Evolutionary conservation across 1,140 invertebrate species (phyloP).

Genomic region (Fopius arisanus): DNA sequence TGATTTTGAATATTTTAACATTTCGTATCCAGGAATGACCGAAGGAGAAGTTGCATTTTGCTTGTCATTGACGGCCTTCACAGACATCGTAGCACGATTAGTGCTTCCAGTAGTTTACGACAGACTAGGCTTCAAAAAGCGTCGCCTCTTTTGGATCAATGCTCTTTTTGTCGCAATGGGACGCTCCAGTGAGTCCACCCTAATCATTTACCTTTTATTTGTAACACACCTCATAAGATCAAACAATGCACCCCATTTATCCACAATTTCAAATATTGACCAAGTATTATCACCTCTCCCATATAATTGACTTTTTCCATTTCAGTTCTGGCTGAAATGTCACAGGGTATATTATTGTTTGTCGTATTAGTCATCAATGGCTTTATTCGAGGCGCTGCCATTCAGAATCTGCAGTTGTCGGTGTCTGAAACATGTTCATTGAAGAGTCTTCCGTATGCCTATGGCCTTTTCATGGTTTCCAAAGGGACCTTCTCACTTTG

Average conservation of each 20-base stretch:
- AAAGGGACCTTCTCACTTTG: slow-evolving; percentile 76
- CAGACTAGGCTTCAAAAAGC: slow-evolving; percentile 71
- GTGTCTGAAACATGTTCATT: slow-evolving; percentile 77
- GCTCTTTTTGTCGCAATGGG: slow-evolving; percentile 73
- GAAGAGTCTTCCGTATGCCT: slow-evolving; percentile 77
- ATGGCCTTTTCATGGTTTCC: slow-evolving; percentile 79
- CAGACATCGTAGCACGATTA: slow-evolving; percentile 75
- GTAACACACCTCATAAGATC: neutral
- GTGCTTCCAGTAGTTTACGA: slow-evolving; percentile 77
- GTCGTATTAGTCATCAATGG: slow-evolving; percentile 73
- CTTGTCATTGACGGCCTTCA: slow-evolving; percentile 75
- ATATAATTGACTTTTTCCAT: slow-evolving; percentile 24
- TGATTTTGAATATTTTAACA: too few species aligned
- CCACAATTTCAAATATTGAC: slow-evolving; percentile 1
- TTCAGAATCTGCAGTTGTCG: slow-evolving; percentile 78
- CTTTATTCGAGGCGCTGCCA: slow-evolving; percentile 76
- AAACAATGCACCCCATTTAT: slow-evolving; percentile 11
- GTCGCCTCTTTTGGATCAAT: slow-evolving; percentile 73
- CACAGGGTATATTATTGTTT: slow-evolving; percentile 57
- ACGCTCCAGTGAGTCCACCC: slow-evolving; percentile 71
- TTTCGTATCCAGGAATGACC: slow-evolving; percentile 48
- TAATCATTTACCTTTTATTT: neutral
- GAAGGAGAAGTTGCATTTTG: slow-evolving; percentile 74
- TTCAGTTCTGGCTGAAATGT: slow-evolving; percentile 66
- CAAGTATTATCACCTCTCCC: neutral